Evolutionary conservation across 2,113 vertebrate genomes (phyloP).

Genomic region (Sprattus sprattus): DNA sequence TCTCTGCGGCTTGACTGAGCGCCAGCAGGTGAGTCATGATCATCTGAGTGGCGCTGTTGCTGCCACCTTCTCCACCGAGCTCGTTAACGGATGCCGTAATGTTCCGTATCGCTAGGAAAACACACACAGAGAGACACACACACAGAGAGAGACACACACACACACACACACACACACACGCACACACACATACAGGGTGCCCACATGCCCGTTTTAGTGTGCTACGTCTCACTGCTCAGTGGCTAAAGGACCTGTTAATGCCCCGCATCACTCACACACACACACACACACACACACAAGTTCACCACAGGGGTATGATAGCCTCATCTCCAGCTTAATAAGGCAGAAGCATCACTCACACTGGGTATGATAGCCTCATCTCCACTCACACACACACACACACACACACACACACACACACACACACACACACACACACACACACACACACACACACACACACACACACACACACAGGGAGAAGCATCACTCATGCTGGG

Average conservation of each 20-base stretch:
- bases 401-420: too few relatives aligned
- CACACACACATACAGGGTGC: too few relatives aligned
- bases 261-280: constrained; percentile 45
- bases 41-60: too few relatives aligned
- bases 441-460: too few relatives aligned
- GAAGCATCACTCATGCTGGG: constrained; percentile 74
- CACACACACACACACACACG: too few relatives aligned
- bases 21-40: background rate
- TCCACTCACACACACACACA: too few relatives aligned
- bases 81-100: background rate
- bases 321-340: constrained; percentile 72
- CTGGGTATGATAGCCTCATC: too few relatives aligned
- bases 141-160: background rate
- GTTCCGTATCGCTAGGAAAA: background rate
- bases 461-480: too few relatives aligned
- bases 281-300: background rate
- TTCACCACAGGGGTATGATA: constrained; percentile 66
- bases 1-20: background rate
- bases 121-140: background rate
- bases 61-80: background rate
- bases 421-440: too few relatives aligned
- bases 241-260: constrained; percentile 20
- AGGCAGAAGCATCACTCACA: constrained; percentile 74
- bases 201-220: background rate
- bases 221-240: background rate